Evolutionary conservation across 1,140 invertebrate species (phyloP).

Genomic region (Diorhabda elongata): DNA sequence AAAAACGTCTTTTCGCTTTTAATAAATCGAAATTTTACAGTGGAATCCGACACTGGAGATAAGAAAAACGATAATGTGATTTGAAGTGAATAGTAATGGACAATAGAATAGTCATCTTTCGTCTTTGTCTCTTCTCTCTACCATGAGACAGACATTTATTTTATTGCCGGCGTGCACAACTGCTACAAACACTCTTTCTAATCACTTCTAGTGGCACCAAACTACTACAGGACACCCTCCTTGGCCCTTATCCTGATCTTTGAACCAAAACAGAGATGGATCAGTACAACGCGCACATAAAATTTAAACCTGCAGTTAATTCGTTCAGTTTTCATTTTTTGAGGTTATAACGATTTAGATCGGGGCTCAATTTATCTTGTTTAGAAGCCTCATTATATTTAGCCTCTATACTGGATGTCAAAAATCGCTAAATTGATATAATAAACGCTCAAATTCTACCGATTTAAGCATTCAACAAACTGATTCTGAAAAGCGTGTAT

Average conservation of each 20-base stretch:
- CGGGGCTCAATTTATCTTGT: too few species aligned
- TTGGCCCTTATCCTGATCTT: neutral
- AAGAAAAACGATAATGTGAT: conserved; percentile 29
- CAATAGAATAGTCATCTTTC: neutral
- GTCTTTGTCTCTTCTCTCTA: conserved; percentile 15
- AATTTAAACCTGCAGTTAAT: neutral
- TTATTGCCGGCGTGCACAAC: conserved; percentile 34
- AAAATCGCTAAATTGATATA: too few species aligned
- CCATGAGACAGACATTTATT: conserved; percentile 37
- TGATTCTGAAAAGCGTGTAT: too few species aligned
- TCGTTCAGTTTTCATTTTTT: neutral
- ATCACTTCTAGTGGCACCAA: conserved; percentile 27
- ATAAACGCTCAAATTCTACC: too few species aligned
- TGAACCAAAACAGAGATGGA: neutral
- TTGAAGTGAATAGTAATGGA: conserved; percentile 35
- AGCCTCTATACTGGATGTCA: too few species aligned
- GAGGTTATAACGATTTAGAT: too few species aligned
- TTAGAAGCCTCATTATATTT: too few species aligned
- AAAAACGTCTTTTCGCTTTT: too few species aligned
- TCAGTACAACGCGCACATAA: neutral
- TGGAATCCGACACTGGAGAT: neutral
- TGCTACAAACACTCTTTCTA: conserved; percentile 35
- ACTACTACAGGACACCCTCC: conserved; percentile 4
- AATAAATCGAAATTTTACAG: too few species aligned
- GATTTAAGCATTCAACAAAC: too few species aligned